Percentiles rank a stretch among this genome's conserved stretches.
Conservation (phyloP, 2,113 vertebrate species). For the Solenodon paradoxus region DNA sequence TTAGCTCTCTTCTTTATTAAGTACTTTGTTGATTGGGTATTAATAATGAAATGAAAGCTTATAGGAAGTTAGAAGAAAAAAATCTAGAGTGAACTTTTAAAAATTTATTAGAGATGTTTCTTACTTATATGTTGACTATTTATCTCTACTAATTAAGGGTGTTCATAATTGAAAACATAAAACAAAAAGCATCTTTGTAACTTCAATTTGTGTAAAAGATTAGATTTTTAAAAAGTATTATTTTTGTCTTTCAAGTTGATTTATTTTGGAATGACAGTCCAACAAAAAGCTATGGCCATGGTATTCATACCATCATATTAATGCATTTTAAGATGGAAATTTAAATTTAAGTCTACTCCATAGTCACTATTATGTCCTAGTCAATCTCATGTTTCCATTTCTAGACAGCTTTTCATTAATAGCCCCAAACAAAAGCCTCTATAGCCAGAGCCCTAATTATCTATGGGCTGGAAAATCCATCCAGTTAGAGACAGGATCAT, state of each 20-base stretch:
- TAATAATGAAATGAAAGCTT: neutral
- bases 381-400: neutral
- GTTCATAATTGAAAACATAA: constrained; percentile 2
- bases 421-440: too few species aligned
- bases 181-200: neutral
- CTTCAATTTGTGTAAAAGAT: neutral
- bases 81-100: neutral
- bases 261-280: neutral
- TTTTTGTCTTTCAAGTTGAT: constrained; percentile 1
- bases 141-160: neutral
- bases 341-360: neutral
- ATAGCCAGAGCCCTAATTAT: neutral
- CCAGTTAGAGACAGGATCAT: neutral
- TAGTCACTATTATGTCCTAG: neutral
- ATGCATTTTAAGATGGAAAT: neutral
- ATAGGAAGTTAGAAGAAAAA: neutral
- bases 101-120: neutral
- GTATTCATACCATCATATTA: neutral
- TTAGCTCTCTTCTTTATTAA: neutral
- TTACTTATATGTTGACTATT: neutral
- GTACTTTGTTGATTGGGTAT: neutral
- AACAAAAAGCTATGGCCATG: neutral
- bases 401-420: neutral
- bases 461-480: neutral
- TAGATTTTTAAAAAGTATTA: neutral